Conservation (phyloP, 1,140 invertebrate genomes). For the Caerostris extrusa region DNA sequence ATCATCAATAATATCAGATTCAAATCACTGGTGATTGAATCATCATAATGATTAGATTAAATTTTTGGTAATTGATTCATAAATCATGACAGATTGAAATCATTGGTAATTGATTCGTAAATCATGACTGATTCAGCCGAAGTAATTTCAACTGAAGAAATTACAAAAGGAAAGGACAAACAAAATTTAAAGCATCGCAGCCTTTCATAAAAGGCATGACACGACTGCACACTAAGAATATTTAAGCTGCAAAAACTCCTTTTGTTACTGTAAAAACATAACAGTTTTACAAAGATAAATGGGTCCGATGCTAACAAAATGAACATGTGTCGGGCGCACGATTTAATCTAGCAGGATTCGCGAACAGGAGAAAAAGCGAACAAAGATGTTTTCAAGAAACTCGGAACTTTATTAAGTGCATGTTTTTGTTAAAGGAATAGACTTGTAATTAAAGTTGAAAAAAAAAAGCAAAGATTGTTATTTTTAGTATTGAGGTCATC, state of each 20-base stretch:
- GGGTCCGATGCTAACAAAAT: slow-evolving; percentile 13
- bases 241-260: not conserved
- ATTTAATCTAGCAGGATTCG: not conserved
- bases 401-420: not conserved
- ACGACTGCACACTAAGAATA: slow-evolving; percentile 3
- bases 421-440: not conserved
- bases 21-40: too few relatives aligned
- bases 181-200: slow-evolving; percentile 6
- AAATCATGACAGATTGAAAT: too few relatives aligned
- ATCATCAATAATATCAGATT: too few relatives aligned
- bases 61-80: too few relatives aligned
- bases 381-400: slow-evolving; percentile 7
- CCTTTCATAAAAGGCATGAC: slow-evolving; percentile 1
- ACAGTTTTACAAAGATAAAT: slow-evolving; percentile 34
- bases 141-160: not conserved
- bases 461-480: not conserved
- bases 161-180: not conserved
- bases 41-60: too few relatives aligned
- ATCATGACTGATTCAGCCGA: too few relatives aligned
- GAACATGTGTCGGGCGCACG: slow-evolving; percentile 11
- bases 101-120: too few relatives aligned
- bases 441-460: not conserved
- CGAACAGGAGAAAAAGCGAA: not conserved
- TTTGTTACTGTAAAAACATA: not conserved
- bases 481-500: not conserved